These are phyloP conservation scores for Caenorhabditis macrosperma DNA, from an alignment of 2,888 invertebrate species.

Conservation along the genomic window DNA sequence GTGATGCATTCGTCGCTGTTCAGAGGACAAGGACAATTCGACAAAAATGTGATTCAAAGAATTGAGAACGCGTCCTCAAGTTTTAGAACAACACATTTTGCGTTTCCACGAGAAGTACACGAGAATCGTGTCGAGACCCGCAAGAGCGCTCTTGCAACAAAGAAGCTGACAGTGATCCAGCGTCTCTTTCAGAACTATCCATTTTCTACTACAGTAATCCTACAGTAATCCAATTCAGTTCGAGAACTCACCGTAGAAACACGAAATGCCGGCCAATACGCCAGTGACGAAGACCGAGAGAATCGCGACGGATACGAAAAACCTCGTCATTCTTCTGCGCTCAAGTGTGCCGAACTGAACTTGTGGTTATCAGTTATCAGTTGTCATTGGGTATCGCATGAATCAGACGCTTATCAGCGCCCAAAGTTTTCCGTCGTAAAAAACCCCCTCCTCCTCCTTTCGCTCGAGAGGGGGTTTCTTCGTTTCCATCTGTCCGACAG, in stretches of 20 bases:
- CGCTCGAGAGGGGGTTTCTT: neutral
- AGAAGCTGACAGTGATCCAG: too few species aligned
- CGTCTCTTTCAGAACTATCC: too few species aligned
- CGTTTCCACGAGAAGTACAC: too few species aligned
- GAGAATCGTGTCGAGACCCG: too few species aligned
- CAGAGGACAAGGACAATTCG: too few species aligned
- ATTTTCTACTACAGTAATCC: neutral
- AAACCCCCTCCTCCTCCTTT: neutral
- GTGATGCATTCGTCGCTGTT: too few species aligned
- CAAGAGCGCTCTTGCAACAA: too few species aligned
- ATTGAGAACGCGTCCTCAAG: too few species aligned
- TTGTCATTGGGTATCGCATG: neutral
- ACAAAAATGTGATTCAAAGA: too few species aligned
- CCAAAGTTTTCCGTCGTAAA: too few species aligned
- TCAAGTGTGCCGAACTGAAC: neutral
- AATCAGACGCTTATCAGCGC: neutral
- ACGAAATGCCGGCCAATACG: neutral
- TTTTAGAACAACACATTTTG: too few species aligned
- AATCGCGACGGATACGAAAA: neutral
- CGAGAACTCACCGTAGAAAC: slow-evolving; percentile 1
- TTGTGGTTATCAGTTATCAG: neutral
- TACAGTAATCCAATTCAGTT: too few species aligned
- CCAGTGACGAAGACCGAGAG: neutral
- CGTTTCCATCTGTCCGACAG: neutral
- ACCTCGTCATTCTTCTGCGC: slow-evolving; percentile 9